Conservation (phyloP, 2,113 vertebrate species). For the Nibea coibor region DNA sequence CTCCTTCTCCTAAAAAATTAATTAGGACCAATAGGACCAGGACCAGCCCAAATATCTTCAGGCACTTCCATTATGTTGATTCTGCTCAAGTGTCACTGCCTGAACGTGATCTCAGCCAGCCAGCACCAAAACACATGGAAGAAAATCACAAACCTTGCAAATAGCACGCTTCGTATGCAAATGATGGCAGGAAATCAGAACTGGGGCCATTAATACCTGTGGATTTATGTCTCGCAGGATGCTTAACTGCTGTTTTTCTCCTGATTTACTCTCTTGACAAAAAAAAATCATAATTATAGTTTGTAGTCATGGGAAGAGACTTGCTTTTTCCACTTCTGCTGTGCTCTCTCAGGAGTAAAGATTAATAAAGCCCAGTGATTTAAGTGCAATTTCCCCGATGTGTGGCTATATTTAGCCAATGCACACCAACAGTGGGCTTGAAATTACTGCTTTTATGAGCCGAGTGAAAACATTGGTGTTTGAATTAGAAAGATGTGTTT, state of each 20-base stretch:
- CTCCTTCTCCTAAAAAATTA: slow-evolving; percentile 63
- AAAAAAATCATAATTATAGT: background rate
- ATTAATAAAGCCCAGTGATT: slow-evolving; percentile 30
- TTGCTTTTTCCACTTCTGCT: slow-evolving; percentile 1
- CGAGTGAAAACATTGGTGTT: slow-evolving; percentile 62
- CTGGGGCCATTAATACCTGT: slow-evolving; percentile 34
- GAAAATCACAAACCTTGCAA: slow-evolving; percentile 52
- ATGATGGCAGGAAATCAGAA: slow-evolving; percentile 67
- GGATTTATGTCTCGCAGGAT: slow-evolving; percentile 7
- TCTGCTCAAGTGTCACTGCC: slow-evolving; percentile 63
- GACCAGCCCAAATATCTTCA: slow-evolving; percentile 76
- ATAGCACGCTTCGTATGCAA: slow-evolving; percentile 70
- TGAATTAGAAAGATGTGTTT: slow-evolving; percentile 60
- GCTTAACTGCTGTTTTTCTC: slow-evolving; percentile 9
- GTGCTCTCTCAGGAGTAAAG: background rate
- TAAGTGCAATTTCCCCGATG: background rate
- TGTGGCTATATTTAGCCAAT: slow-evolving; percentile 9
- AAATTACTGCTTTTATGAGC: slow-evolving; percentile 19
- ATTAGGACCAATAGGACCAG: slow-evolving; percentile 66
- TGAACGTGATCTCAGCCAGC: slow-evolving; percentile 44
- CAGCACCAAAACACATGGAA: slow-evolving; percentile 46
- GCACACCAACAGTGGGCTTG: slow-evolving; percentile 6
- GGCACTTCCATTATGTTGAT: slow-evolving; percentile 58
- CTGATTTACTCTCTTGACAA: background rate
- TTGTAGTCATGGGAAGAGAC: slow-evolving; percentile 25